Percentiles rank a stretch among this genome's conserved stretches.
These are phyloP conservation scores for Trichonephila clavipes DNA, from an alignment of 1,140 invertebrate genomes.

Conservation along the genomic window DNA sequence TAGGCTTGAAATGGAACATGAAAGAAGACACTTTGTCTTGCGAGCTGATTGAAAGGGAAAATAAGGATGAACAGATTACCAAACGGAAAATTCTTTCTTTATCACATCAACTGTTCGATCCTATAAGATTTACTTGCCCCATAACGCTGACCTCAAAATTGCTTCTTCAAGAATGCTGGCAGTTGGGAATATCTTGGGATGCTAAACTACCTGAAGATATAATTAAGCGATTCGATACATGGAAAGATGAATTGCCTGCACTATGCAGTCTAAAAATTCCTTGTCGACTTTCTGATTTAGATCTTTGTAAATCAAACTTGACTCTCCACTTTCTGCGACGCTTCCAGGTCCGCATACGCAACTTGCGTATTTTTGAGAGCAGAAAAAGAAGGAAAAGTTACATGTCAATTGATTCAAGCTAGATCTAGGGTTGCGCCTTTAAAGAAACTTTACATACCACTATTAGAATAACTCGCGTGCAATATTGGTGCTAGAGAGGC, in stretches of 20 bases:
- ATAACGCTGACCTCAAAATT: not conserved
- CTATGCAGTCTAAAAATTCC: not conserved
- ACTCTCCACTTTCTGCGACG: not conserved
- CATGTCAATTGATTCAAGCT: slow-evolving; percentile 21
- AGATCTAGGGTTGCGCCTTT: not conserved
- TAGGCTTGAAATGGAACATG: slow-evolving; percentile 25
- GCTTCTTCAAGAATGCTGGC: not conserved
- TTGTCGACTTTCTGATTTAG: not conserved
- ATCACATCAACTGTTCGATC: too few relatives aligned
- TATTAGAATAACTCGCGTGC: slow-evolving; percentile 15
- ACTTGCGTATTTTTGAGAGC: slow-evolving; percentile 16
- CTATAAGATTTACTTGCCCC: not conserved
- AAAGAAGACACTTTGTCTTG: not conserved
- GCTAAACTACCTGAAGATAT: too few relatives aligned
- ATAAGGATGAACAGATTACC: too few relatives aligned
- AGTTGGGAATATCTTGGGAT: not conserved
- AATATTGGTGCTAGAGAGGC: not conserved
- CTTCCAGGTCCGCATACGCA: not conserved
- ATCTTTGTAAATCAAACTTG: not conserved
- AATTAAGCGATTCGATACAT: too few relatives aligned
- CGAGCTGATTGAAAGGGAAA: too few relatives aligned
- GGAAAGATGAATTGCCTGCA: too few relatives aligned
- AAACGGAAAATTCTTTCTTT: not conserved
- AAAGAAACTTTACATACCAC: not conserved
- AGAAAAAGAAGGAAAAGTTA: too few relatives aligned